Evolutionary conservation across 2,888 invertebrate species (phyloP).

Genomic region (Dolichopus griseipennis): DNA sequence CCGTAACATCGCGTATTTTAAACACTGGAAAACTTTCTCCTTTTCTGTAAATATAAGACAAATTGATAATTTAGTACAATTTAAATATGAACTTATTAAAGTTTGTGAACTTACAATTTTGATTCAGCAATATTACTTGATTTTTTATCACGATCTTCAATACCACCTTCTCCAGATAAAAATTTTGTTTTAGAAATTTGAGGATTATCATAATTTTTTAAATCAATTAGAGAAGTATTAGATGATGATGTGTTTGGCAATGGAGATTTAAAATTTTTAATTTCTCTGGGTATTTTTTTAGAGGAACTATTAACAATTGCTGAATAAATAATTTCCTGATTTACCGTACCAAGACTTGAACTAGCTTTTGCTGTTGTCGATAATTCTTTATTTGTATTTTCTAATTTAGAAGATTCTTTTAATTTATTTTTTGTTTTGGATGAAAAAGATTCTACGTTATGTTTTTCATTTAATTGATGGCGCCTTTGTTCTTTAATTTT

Average conservation of each 20-base stretch:
- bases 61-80: slow-evolving; percentile 13
- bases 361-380: slow-evolving; percentile 42
- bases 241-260: slow-evolving; percentile 25
- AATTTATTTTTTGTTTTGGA: slow-evolving; percentile 44
- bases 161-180: slow-evolving; percentile 34
- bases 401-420: slow-evolving; percentile 32
- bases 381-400: slow-evolving; percentile 35
- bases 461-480: slow-evolving; percentile 74
- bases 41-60: slow-evolving; percentile 46
- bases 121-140: slow-evolving; percentile 31
- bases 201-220: slow-evolving; percentile 10
- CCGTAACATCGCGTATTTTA: slow-evolving; percentile 73
- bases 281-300: slow-evolving; percentile 22
- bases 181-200: slow-evolving; percentile 33
- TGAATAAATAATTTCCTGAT: slow-evolving; percentile 39
- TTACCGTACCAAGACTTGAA: slow-evolving; percentile 36
- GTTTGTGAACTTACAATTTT: slow-evolving; percentile 26
- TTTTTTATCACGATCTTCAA: slow-evolving; percentile 13
- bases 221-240: neutral
- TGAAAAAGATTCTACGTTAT: slow-evolving; percentile 70
- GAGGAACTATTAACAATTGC: slow-evolving; percentile 8
- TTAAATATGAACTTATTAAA: slow-evolving; percentile 11
- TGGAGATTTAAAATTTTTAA: slow-evolving; percentile 13
- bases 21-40: slow-evolving; percentile 62
- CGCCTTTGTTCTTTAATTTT: slow-evolving; percentile 86